These are phyloP conservation scores for Lottia scabra DNA, from an alignment of 2,888 invertebrate genomes.

Conservation along the genomic window DNA sequence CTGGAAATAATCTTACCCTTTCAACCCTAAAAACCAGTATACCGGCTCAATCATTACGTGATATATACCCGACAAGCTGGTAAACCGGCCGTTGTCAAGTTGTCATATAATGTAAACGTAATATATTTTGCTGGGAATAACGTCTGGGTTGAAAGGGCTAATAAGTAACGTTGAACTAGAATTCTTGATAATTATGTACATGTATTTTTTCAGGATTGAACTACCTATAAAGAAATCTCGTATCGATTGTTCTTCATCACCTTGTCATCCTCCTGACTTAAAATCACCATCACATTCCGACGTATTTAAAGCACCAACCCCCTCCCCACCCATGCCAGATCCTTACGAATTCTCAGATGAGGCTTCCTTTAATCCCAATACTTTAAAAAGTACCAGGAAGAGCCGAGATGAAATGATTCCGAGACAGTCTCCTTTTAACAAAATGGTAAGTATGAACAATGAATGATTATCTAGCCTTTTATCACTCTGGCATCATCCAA, in stretches of 20 bases:
- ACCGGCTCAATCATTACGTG: too few species aligned
- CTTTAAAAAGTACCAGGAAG: slow-evolving; percentile 48
- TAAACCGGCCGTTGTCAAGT: too few species aligned
- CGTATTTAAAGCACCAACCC: slow-evolving; percentile 41
- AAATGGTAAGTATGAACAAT: slow-evolving; percentile 33
- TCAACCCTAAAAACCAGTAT: too few species aligned
- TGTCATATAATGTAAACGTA: too few species aligned
- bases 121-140: too few species aligned
- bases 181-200: background rate
- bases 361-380: slow-evolving; percentile 53
- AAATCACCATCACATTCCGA: slow-evolving; percentile 36
- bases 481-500: too few species aligned
- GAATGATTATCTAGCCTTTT: too few species aligned
- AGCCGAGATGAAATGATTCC: slow-evolving; percentile 58
- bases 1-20: too few species aligned
- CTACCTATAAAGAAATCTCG: slow-evolving; percentile 86
- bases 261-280: slow-evolving; percentile 14
- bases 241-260: slow-evolving; percentile 32
- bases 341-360: slow-evolving; percentile 83
- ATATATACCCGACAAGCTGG: too few species aligned
- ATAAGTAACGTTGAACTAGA: too few species aligned
- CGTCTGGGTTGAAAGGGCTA: too few species aligned
- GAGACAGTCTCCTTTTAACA: slow-evolving; percentile 45
- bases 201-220: slow-evolving; percentile 76
- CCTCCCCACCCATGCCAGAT: slow-evolving; percentile 73